Conservation (phyloP, 1,140 invertebrate species). For the Ericerus pela region DNA sequence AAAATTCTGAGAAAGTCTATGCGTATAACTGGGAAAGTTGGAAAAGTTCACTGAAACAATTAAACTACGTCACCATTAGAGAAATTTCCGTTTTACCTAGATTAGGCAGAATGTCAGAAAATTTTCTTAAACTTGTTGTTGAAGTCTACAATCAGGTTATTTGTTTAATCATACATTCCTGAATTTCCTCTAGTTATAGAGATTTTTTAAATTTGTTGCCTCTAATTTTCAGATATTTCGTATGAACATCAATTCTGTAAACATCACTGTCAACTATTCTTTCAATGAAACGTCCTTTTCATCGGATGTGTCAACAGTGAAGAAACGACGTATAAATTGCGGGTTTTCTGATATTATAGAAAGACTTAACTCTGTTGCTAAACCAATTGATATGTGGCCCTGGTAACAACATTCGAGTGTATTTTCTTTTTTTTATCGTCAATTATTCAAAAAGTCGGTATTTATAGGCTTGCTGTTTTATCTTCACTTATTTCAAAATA, state of each 20-base stretch:
- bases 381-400: neutral
- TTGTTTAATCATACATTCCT: neutral
- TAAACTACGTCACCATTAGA: neutral
- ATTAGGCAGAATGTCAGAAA: neutral
- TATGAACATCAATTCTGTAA: neutral
- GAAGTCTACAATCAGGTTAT: neutral
- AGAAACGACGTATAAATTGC: neutral
- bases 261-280: neutral
- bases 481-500: neutral
- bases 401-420: too few relatives aligned
- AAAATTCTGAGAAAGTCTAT: neutral
- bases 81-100: neutral
- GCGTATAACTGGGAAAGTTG: neutral
- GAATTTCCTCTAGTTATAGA: neutral
- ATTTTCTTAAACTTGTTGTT: neutral
- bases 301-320: neutral
- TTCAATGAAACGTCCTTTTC: too few relatives aligned
- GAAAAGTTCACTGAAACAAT: neutral
- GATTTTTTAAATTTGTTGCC: neutral
- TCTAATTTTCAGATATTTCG: neutral
- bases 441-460: too few relatives aligned
- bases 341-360: neutral
- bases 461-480: neutral
- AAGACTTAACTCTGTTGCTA: neutral
- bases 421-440: too few relatives aligned